Evolutionary conservation across 2,113 vertebrate species (phyloP).

Genomic region (Chascanopsetta lugubris): DNA sequence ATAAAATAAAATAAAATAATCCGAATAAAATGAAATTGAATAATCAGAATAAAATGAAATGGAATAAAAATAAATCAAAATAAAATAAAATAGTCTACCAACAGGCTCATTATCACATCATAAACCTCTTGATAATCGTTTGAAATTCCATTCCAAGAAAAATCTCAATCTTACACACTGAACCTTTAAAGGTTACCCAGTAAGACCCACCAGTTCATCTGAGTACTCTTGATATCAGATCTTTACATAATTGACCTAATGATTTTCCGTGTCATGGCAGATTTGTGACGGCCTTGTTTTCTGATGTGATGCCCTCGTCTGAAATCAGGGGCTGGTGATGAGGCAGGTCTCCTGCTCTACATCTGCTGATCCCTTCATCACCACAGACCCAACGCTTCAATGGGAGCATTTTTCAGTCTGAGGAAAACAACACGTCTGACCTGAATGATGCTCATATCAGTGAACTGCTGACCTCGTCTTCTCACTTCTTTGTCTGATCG

Average conservation of each 20-base stretch:
- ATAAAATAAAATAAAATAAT: too few species aligned
- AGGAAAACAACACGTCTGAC: neutral
- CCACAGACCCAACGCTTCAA: neutral
- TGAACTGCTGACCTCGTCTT: conserved; percentile 11
- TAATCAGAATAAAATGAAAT: too few species aligned
- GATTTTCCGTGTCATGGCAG: neutral
- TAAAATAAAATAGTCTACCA: too few species aligned
- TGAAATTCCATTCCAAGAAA: too few species aligned
- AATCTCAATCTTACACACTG: too few species aligned
- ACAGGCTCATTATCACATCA: too few species aligned
- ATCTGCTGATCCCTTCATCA: neutral
- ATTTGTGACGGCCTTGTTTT: too few species aligned
- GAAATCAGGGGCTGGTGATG: neutral
- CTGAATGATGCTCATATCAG: conserved; percentile 4
- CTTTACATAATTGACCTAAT: neutral
- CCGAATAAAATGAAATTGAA: too few species aligned
- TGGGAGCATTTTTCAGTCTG: neutral
- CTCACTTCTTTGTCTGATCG: neutral
- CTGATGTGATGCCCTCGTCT: neutral
- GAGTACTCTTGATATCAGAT: neutral
- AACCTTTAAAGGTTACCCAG: too few species aligned
- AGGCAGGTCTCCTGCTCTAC: neutral
- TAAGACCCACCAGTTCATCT: too few species aligned
- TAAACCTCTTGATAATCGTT: too few species aligned
- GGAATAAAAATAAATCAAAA: too few species aligned